A percentile compares a stretch with the other conserved stretches of the same genome.
Conservation (phyloP, 2,797 vertebrate species). For the Lates japonicus region DNA sequence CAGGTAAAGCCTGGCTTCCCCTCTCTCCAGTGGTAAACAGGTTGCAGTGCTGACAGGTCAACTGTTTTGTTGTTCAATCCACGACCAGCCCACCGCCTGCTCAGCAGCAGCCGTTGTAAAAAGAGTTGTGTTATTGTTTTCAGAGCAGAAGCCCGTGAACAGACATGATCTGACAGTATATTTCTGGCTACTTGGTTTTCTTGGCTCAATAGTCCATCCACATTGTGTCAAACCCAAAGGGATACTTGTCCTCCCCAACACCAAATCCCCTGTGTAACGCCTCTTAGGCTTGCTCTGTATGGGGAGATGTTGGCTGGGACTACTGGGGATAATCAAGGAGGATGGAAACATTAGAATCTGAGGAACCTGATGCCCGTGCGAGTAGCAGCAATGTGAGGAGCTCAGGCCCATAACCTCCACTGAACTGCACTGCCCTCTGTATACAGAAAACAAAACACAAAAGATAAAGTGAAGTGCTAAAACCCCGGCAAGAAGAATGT, state of each 20-base stretch:
- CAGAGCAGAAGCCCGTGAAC: not conserved
- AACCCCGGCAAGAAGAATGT: not conserved
- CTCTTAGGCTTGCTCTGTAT: conserved; percentile 84
- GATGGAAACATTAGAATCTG: conserved; percentile 45
- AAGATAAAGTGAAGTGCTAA: not conserved
- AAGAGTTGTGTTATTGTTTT: not conserved
- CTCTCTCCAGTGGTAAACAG: conserved; percentile 76
- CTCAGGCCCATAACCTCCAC: conserved; percentile 82
- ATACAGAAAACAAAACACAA: not conserved
- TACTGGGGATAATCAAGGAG: conserved; percentile 29
- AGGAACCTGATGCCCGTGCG: conserved; percentile 81
- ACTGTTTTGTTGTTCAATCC: conserved; percentile 89
- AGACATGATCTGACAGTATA: not conserved
- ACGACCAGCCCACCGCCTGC: conserved; percentile 92
- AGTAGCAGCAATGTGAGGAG: conserved; percentile 88
- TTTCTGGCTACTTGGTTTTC: conserved; percentile 33
- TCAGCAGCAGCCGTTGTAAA: conserved; percentile 6
- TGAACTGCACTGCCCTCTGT: conserved; percentile 70
- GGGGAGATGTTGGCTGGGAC: conserved; percentile 23
- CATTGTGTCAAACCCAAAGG: conserved; percentile 78
- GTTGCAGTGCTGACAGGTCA: conserved; percentile 78
- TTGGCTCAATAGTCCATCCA: conserved; percentile 93
- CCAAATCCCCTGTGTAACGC: conserved; percentile 73
- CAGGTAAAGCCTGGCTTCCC: conserved; percentile 76
- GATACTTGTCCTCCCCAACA: conserved; percentile 62